Evolutionary conservation across 2,797 vertebrate species (phyloP), one percentile per base, ranked within the genome.

Genomic region (Emys orbicularis): DNA sequence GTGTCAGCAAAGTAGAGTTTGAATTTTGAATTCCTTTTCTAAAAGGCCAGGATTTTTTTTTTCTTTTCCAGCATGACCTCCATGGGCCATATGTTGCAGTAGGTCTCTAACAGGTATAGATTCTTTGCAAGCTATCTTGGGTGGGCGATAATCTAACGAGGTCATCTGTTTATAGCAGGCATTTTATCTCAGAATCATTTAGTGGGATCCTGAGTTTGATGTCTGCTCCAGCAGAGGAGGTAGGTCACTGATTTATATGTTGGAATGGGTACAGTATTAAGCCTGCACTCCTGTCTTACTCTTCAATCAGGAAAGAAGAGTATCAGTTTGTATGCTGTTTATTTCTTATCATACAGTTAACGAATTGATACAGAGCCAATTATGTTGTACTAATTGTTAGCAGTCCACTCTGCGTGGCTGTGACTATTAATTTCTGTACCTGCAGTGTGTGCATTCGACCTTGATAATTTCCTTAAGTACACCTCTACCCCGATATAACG

Each of bases 1-100:
- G 12, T n/a, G 65, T 37, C 79, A 72, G 57, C 0, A 5, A 72
- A 4, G 19, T 3, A 47, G 31, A 10, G 2, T 3, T 13, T 1
- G 9, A 49, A 88, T 86, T 68, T 37, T 68, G n/a, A 68, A 72
- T 41, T 72, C 56, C 37, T 52, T 41, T 56, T 8, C 41, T 0
- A 9, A 84, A 12, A 72, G 90, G 19, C 2, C 0, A 2, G 0
- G 2, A 3, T 54, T 92, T 79, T n/a, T 53, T 44, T 86, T 8
- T 5, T 44, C 10, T 29, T 25, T 49, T 77, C 44, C 27, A 49
- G 23, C 6, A 47, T 49, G 74, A 77, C 27, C 74, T 31, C 27
- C 44, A 16, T 49, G 41, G 44, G 12, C 27, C 74, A 77, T 41
- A 19, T 72, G 68, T 41, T 72, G 9, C n/a, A 72, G n/a, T 41